Evolutionary conservation across 2,113 vertebrate genomes (phyloP).

Genomic region (Gnathonemus longibarbis): DNA sequence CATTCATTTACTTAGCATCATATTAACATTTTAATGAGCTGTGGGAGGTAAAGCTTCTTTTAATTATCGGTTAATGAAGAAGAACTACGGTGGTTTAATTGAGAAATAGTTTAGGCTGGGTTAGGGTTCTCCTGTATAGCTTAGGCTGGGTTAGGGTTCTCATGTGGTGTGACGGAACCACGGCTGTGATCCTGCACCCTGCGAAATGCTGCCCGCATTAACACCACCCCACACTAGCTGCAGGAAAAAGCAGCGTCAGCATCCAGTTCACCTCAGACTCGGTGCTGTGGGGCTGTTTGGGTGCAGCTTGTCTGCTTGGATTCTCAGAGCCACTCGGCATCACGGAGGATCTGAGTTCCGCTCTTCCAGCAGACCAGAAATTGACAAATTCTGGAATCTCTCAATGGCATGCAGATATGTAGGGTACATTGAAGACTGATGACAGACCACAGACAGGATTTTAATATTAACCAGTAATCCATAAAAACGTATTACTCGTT

Average conservation of each 20-base stretch:
- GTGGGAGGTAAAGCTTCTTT: background rate
- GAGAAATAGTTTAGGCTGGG: background rate
- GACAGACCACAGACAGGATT: background rate
- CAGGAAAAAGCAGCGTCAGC: background rate
- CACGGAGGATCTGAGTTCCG: background rate
- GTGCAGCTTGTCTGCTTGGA: background rate
- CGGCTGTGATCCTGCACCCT: background rate
- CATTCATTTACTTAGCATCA: background rate
- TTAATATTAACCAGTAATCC: background rate
- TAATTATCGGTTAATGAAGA: background rate
- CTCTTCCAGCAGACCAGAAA: background rate
- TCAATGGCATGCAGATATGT: background rate
- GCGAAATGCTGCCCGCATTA: background rate
- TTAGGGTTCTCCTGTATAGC: background rate
- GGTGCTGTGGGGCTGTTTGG: background rate
- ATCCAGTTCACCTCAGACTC: background rate
- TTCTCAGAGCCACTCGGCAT: background rate
- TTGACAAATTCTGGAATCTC: background rate
- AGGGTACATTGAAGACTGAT: background rate
- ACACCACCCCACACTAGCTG: background rate
- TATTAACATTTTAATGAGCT: background rate
- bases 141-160: no score
- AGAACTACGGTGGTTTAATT: background rate
- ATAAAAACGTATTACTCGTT: background rate
- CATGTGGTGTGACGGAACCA: background rate